Evolutionary conservation across 2,113 vertebrate genomes (phyloP).

Genomic region (Mobula hypostoma): DNA sequence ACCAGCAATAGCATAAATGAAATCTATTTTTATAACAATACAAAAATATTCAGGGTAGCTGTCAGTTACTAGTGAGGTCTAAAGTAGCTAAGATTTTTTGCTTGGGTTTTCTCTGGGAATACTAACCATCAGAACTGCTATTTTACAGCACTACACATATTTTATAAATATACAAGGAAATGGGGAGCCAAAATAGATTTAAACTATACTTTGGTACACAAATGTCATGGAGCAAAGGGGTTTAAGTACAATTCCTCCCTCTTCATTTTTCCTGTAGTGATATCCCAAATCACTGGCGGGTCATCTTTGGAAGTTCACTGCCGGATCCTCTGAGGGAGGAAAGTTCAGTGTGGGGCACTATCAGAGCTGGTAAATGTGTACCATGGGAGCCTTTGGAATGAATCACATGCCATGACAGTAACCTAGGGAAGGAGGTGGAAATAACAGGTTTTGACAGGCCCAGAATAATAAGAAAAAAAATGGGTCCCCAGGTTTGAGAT

Average conservation of each 20-base stretch:
- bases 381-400: background rate
- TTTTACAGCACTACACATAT: background rate
- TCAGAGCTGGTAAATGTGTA: background rate
- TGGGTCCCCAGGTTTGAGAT: background rate
- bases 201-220: background rate
- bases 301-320: background rate
- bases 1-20: background rate
- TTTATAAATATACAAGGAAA: background rate
- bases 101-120: background rate
- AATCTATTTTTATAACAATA: constrained; percentile 12
- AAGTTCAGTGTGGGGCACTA: background rate
- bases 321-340: constrained; percentile 14
- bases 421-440: background rate
- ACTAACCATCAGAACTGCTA: background rate
- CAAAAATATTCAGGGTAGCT: background rate
- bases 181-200: background rate
- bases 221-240: background rate
- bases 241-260: background rate
- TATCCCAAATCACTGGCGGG: background rate
- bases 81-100: background rate
- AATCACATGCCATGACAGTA: background rate
- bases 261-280: background rate
- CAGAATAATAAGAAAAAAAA: background rate
- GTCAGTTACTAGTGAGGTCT: background rate
- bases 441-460: background rate